Percentiles rank a stretch among this genome's conserved stretches.
Evolutionary conservation across 2,888 invertebrate genomes (phyloP).

Genomic region (Noctua janthina): DNA sequence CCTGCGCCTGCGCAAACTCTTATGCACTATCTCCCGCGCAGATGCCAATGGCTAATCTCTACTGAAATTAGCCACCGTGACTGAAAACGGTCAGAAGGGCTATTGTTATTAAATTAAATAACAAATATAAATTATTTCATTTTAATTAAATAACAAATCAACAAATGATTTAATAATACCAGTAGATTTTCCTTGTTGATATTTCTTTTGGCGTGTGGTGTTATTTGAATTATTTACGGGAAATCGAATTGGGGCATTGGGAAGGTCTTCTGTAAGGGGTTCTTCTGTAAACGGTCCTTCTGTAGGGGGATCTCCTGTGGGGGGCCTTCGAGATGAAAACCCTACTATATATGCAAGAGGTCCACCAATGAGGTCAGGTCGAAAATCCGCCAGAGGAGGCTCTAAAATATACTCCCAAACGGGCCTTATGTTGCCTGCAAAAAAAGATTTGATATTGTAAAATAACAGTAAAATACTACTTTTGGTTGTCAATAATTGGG

Average conservation of each 20-base stretch:
- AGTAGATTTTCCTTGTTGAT: not conserved
- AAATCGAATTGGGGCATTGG: not conserved
- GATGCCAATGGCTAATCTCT: too few species aligned
- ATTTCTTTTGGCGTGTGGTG: not conserved
- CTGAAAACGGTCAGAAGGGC: too few species aligned
- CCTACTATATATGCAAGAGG: not conserved
- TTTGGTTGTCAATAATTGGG: not conserved
- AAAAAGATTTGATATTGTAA: not conserved
- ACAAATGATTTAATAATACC: not conserved
- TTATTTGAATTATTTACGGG: not conserved
- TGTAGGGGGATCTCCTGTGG: not conserved
- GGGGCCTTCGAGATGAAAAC: not conserved
- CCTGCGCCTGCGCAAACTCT: too few species aligned
- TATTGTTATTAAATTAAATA: too few species aligned
- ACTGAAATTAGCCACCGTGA: too few species aligned
- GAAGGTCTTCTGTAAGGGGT: not conserved
- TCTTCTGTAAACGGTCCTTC: not conserved
- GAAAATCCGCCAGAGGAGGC: not conserved
- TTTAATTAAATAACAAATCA: not conserved
- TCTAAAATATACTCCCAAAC: not conserved
- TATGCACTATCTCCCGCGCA: too few species aligned
- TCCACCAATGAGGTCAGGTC: conserved; percentile 3
- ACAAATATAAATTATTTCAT: not conserved
- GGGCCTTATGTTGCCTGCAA: not conserved
- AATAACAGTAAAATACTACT: not conserved